Conservation (phyloP, 2,888 invertebrate genomes). For the Diarsia brunnea region DNA sequence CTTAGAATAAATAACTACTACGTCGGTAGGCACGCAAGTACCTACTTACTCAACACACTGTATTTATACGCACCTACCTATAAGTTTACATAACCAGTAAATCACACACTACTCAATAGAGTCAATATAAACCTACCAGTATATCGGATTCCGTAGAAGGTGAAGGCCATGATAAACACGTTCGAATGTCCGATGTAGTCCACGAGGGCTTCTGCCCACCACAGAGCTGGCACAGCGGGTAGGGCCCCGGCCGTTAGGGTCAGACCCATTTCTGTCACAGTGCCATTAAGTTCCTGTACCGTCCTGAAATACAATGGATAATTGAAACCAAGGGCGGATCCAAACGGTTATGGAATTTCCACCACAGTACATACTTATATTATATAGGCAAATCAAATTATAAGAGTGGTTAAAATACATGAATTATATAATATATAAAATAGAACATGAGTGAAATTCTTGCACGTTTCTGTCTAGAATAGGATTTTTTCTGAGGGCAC, state of each 20-base stretch:
- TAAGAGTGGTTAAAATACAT: too few species aligned
- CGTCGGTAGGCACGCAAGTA: neutral
- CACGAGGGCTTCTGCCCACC: slow-evolving; percentile 95
- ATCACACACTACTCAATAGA: slow-evolving; percentile 7
- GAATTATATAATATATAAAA: too few species aligned
- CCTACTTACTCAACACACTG: neutral
- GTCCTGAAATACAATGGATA: slow-evolving; percentile 86
- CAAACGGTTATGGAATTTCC: too few species aligned
- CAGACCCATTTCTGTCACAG: slow-evolving; percentile 91
- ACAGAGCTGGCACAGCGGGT: slow-evolving; percentile 93
- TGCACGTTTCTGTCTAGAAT: too few species aligned
- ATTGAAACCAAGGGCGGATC: too few species aligned
- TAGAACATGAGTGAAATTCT: too few species aligned
- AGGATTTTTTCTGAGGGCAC: too few species aligned
- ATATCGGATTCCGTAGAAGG: slow-evolving; percentile 94
- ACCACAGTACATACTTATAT: too few species aligned
- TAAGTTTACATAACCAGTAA: slow-evolving; percentile 4
- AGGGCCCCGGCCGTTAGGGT: slow-evolving; percentile 93
- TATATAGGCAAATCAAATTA: too few species aligned
- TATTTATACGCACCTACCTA: neutral
- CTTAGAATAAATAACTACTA: neutral
- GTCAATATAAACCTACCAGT: slow-evolving; percentile 86
- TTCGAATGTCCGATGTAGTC: slow-evolving; percentile 96
- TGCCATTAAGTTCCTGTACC: slow-evolving; percentile 90
- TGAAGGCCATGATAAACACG: slow-evolving; percentile 95